Percentiles rank a stretch among this genome's conserved stretches.
Conservation (phyloP, 64 coral and sea anemone genomes). For the Pachyseris speciosa region DNA sequence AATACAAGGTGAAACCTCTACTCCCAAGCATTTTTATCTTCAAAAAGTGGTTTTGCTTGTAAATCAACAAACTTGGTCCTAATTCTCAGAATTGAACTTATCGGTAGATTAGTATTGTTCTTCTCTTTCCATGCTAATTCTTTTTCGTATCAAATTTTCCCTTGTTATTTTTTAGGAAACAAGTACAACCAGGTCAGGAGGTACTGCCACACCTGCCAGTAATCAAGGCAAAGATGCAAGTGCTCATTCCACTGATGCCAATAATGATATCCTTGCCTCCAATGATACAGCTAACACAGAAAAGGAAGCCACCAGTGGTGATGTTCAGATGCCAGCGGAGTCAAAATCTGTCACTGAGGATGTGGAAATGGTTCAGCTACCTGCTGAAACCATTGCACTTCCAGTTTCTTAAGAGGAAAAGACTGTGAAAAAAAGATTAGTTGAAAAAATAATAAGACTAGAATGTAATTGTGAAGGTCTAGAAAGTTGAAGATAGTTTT, state of each 20-base stretch:
- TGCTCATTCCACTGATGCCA: background rate
- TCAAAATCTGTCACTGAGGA: background rate
- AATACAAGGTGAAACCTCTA: too few species aligned
- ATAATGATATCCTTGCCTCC: background rate
- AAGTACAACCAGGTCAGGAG: background rate
- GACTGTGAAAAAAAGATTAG: background rate
- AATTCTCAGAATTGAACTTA: too few species aligned
- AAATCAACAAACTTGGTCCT: too few species aligned
- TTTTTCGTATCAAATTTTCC: background rate
- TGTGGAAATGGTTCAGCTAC: background rate
- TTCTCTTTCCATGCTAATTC: background rate
- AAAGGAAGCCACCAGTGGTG: background rate
- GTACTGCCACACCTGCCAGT: background rate
- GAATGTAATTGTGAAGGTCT: background rate
- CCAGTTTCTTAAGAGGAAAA: background rate
- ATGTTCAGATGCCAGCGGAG: background rate
- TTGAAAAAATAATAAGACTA: background rate
- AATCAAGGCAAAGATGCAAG: background rate
- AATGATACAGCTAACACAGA: background rate
- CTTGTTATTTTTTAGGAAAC: background rate
- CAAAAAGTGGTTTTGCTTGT: too few species aligned
- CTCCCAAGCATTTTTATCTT: too few species aligned
- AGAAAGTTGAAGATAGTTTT: too few species aligned
- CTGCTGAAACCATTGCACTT: background rate
- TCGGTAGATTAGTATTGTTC: too few species aligned